Conservation (phyloP, 2,888 invertebrate species). For the Criorhina ranunculi region DNA sequence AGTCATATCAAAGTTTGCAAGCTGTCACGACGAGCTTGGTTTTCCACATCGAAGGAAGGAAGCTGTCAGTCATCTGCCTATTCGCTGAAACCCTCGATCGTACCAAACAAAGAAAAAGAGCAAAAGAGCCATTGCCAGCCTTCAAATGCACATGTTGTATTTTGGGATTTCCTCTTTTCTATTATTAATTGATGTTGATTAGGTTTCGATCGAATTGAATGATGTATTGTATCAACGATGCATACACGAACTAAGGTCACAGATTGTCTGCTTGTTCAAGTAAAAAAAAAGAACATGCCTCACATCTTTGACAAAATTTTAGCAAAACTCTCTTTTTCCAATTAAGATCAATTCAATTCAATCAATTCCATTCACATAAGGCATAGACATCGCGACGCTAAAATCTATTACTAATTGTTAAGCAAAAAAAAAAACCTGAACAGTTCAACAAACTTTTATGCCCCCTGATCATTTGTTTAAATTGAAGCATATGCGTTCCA, state of each 20-base stretch:
- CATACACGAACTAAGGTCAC: neutral
- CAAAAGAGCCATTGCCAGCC: too few relatives aligned
- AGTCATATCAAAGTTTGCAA: too few relatives aligned
- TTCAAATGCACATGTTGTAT: too few relatives aligned
- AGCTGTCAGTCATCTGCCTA: too few relatives aligned
- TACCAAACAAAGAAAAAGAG: too few relatives aligned
- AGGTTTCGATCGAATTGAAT: too few relatives aligned
- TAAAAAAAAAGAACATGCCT: neutral
- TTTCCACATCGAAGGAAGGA: too few relatives aligned
- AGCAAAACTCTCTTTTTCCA: neutral
- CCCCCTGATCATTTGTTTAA: slow-evolving; percentile 9
- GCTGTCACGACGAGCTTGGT: too few relatives aligned
- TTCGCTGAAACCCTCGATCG: too few relatives aligned
- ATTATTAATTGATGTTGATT: too few relatives aligned
- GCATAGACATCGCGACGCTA: slow-evolving; percentile 8
- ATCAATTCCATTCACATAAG: neutral
- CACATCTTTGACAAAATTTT: neutral
- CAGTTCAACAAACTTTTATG: slow-evolving; percentile 11
- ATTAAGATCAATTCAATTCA: neutral
- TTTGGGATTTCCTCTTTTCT: too few relatives aligned
- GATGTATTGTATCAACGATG: neutral
- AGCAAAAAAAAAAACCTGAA: neutral
- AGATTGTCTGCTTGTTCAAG: slow-evolving; percentile 1
- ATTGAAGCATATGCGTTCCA: neutral
- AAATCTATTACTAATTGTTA: neutral